Evolutionary conservation across 2,797 vertebrate species (phyloP).

Genomic region (Acridotheres tristis): DNA sequence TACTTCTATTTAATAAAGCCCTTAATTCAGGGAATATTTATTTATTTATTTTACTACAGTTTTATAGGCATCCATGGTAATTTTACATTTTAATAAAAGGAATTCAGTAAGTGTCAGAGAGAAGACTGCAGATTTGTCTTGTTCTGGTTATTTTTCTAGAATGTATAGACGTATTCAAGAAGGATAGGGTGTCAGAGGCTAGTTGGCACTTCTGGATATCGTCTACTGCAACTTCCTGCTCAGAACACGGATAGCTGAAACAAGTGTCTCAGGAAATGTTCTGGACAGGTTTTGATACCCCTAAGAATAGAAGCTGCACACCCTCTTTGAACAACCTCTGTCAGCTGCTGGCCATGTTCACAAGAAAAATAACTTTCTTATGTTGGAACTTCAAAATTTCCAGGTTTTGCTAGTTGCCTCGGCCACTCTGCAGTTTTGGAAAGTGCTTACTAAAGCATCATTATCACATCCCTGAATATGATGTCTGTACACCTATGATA

Average conservation of each 20-base stretch:
- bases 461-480: not conserved
- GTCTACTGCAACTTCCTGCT: not conserved
- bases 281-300: not conserved
- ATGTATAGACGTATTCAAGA: not conserved
- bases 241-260: not conserved
- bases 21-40: not conserved
- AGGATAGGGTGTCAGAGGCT: not conserved
- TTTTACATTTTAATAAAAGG: not conserved
- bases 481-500: not conserved
- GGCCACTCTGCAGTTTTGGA: not conserved
- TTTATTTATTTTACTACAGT: not conserved
- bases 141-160: not conserved
- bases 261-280: not conserved
- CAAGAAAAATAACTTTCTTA: not conserved
- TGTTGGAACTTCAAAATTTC: not conserved
- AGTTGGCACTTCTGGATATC: not conserved
- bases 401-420: rapidly evolving
- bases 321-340: not conserved
- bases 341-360: not conserved
- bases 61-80: not conserved
- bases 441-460: not conserved
- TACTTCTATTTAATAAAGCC: not conserved
- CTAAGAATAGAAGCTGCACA: no score
- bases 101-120: not conserved
- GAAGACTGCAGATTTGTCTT: not conserved